Percentiles rank a stretch among this genome's conserved stretches.
These are phyloP conservation scores for Catagonus wagneri DNA, from an alignment of 2,113 vertebrate species.

Conservation along the genomic window DNA sequence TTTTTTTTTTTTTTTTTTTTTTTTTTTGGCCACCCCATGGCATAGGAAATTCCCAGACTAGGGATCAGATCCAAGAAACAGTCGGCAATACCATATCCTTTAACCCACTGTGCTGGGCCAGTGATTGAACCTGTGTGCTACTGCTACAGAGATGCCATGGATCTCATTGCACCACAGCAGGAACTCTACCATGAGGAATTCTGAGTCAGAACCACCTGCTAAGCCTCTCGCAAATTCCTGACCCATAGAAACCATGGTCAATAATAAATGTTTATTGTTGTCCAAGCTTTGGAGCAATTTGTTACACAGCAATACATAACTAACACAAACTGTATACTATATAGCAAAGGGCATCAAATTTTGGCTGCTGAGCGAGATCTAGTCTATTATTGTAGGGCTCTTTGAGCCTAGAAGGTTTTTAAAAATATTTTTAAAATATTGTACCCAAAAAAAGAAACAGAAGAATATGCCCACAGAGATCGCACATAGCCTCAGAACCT, in stretches of 20 bases:
- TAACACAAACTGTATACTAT: background rate
- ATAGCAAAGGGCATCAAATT: background rate
- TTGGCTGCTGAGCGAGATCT: background rate
- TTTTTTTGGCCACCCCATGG: too few species aligned
- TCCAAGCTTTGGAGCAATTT: background rate
- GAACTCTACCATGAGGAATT: background rate
- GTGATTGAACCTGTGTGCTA: too few species aligned
- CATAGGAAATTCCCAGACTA: too few species aligned
- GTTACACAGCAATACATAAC: background rate
- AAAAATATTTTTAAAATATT: background rate
- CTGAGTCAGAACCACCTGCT: background rate
- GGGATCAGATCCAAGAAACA: too few species aligned
- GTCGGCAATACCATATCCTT: too few species aligned
- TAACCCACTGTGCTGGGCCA: too few species aligned
- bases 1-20: too few species aligned
- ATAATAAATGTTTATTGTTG: background rate
- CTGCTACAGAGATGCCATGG: too few species aligned
- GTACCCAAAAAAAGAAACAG: background rate
- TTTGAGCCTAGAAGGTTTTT: background rate
- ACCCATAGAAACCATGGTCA: background rate
- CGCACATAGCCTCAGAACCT: background rate
- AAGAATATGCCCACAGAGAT: background rate
- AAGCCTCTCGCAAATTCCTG: background rate
- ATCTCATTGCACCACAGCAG: too few species aligned
- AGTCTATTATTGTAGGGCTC: background rate